Evolutionary conservation across 2,888 invertebrate genomes (phyloP).

Genomic region (Caenorhabditis angaria): DNA sequence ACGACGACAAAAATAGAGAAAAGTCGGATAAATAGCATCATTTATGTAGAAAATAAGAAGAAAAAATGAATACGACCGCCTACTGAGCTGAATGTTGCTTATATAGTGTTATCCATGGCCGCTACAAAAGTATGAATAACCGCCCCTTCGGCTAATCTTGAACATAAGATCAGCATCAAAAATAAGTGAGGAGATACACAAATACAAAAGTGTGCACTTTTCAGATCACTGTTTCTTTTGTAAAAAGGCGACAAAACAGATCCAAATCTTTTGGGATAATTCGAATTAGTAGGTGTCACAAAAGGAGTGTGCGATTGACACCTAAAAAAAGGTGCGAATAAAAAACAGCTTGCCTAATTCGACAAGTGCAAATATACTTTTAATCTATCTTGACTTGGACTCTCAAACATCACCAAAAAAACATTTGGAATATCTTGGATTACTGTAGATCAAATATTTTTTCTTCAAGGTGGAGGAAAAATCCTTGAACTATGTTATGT

Average conservation of each 20-base stretch:
- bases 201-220: not conserved
- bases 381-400: conserved; percentile 17
- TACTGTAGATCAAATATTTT: no score
- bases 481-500: no score
- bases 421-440: no score
- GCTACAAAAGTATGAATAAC: not conserved
- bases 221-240: conserved; percentile 1
- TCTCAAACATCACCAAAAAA: no score
- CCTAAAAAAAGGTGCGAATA: conserved; percentile 10
- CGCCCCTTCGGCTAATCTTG: not conserved
- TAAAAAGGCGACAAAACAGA: not conserved
- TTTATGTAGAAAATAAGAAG: not conserved
- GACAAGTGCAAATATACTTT: conserved; percentile 38
- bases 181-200: no score
- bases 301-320: conserved; percentile 12
- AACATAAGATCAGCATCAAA: not conserved
- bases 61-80: not conserved
- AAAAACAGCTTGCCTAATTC: conserved; percentile 23
- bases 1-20: not conserved
- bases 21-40: not conserved
- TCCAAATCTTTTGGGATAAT: conserved; percentile 14
- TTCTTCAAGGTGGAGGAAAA: no score
- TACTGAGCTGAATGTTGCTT: not conserved
- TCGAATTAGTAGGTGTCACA: conserved; percentile 25
- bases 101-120: not conserved